Evolutionary conservation across 1,140 invertebrate species (phyloP), one percentile per base, ranked within the genome.

Genomic region (Cydia pomonella): DNA sequence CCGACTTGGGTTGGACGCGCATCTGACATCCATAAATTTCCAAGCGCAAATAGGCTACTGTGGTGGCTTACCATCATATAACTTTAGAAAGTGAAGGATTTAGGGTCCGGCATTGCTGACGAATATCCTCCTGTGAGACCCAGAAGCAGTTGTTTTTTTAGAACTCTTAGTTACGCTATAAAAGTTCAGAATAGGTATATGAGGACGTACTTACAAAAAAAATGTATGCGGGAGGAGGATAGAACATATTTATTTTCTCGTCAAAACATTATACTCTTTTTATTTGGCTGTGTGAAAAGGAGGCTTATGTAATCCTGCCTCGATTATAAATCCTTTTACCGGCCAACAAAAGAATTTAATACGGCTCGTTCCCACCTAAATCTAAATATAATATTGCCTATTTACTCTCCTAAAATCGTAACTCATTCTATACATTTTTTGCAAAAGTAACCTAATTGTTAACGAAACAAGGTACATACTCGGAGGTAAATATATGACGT

Each of bases 271-370:
- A 16, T 16, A 50, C 47, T 6, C 4, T 7, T 50, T 50, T 47
- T 50, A 6, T 50, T n/a, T 16, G 47, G 16, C 6, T 2, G 47
- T 7, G 50, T 3, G 50, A 59, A 23, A 59, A 59, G 53, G 53
- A 59, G 53, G 53, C 53, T 23, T n/a, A 23, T 38, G 64, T 69
- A 33, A 69, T 33, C 64, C 64, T 33, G 63, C 63, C 63, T 29
- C 27, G 64, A 18, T 33, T 69, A 29, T 18, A 69, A 33, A 69
- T 33, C 29, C 64, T 18, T 38, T 69, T 38, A 18, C 64, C 64
- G 64, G 27, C 64, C 64, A 69, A 69, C 27, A 69, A 69, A 69
- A 69, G 64, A 69, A 33, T 69, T 38, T n/a, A 69, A 33, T 69
- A 33, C 64, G 64, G 64, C 29, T 33, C 64, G 64, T 59, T 59